Conservation (phyloP, 2,113 vertebrate genomes). For the Indri indri region DNA sequence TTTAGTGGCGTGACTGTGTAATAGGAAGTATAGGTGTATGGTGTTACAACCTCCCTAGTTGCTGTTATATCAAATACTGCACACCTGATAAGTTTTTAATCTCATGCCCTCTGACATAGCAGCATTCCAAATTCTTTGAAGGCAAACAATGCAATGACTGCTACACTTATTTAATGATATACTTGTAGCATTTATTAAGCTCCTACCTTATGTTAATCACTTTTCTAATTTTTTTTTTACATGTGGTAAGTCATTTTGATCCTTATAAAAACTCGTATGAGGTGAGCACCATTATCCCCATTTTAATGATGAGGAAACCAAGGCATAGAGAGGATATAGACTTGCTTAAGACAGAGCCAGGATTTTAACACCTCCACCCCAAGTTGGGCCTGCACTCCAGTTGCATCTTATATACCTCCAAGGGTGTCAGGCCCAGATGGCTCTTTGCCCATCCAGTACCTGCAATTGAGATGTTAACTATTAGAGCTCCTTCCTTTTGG, state of each 20-base stretch:
- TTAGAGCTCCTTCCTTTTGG: background rate
- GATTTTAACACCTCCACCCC: background rate
- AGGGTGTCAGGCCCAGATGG: background rate
- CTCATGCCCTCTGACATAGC: too few species aligned
- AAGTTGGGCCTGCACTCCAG: background rate
- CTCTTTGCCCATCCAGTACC: background rate
- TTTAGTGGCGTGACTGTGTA: background rate
- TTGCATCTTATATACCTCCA: background rate
- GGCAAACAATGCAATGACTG: background rate
- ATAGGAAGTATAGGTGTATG: background rate
- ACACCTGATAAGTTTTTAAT: background rate
- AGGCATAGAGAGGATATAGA: background rate
- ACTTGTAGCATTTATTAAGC: background rate
- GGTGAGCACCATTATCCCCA: background rate
- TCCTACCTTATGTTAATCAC: background rate
- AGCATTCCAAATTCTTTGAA: background rate
- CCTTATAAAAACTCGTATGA: background rate
- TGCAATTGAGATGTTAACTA: background rate
- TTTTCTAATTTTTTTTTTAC: background rate
- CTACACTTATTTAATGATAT: background rate
- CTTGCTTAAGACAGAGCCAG: background rate
- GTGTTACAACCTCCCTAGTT: background rate
- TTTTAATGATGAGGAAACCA: background rate
- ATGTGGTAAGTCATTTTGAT: background rate
- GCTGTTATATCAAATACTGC: background rate